Percentiles rank a stretch among this genome's conserved stretches.
These are phyloP conservation scores for Tupiocoris notatus DNA, from an alignment of 2,888 invertebrate species.

Conservation along the genomic window DNA sequence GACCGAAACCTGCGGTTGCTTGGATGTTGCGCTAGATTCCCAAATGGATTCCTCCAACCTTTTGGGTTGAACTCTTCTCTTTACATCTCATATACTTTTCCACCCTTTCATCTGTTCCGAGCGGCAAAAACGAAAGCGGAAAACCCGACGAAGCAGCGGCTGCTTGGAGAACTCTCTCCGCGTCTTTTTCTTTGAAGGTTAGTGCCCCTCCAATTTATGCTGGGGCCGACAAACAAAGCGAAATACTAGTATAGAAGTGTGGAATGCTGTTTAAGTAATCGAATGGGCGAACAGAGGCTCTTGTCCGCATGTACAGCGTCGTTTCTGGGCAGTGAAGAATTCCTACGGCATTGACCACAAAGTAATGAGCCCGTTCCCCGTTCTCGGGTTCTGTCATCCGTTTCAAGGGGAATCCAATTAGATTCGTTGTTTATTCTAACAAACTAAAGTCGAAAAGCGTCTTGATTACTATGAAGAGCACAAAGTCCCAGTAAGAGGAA, in stretches of 20 bases:
- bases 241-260: conserved; percentile 15
- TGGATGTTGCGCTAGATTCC: conserved; percentile 29
- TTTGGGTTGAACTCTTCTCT: conserved; percentile 9
- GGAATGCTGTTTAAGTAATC: conserved; percentile 36
- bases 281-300: conserved; percentile 14
- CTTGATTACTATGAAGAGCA: too few relatives aligned
- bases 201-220: background rate
- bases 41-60: conserved; percentile 18
- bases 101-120: background rate
- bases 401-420: too few relatives aligned
- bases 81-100: background rate
- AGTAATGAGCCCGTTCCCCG: conserved; percentile 9
- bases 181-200: conserved; percentile 33
- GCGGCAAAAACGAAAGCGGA: conserved; percentile 10
- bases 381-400: too few relatives aligned
- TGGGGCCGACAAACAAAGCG: conserved; percentile 23
- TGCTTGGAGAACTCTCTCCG: background rate
- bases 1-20: conserved; percentile 24
- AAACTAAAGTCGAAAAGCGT: too few relatives aligned
- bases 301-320: background rate
- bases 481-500: too few relatives aligned
- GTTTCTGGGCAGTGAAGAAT: background rate
- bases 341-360: conserved; percentile 8
- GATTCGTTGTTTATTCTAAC: too few relatives aligned
- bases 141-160: background rate